Base-by-base conservation (phyloP, 1,140 invertebrate species). In the Brachionus asplanchnoidis region DNA sequence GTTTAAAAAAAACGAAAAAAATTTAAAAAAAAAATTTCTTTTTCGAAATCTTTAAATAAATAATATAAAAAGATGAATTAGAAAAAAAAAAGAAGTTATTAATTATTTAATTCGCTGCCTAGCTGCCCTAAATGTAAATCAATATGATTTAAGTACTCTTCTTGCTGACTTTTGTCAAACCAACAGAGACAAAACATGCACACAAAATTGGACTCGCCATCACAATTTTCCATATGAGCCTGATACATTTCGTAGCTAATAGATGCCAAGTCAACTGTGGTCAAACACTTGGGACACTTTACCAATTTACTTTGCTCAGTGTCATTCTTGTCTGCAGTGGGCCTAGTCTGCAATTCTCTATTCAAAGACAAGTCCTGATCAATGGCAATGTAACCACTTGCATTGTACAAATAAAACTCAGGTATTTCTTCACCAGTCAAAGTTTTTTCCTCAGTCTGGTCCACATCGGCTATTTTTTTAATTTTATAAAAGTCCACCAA, bases 141-240 rank as follows among this genome's bases (percentile, higher is more conserved):
- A 36, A 77, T 77, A 77, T 77, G 73, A 14, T 50, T 77, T 12
- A 77, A 28, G 8, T 50, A 77, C 3, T 50, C 42, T 3, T 46
- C 4, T 44, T 75, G 42, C 17, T 46, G 42, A 42, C 8, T 44
- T 9, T 77, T 77, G 11, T 23, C 12, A 28, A 50, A 77, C 73
- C 17, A 50, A 14, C 44, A 77, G 4, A 77, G 32, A 77, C 73
- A 77, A 77, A 77, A 77, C 73, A 77, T 77, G 26, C 73, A 77
- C 9, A 77, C 44, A 23, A 2, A 14, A 26, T 77, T 26, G 11
- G 73, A 26, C 2, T 77, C 44, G 20, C 68, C 36, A 1, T 77
- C 44, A 77, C 73, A 77, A 46, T 50, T 50, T 50, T 77, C 73
- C 0, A 77, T 26, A 50, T 77, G 73, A 26, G 42, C 9, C 50